These are phyloP conservation scores for Schizopygopsis malacanthus DNA, from an alignment of 2,797 vertebrate genomes.

Conservation along the genomic window DNA sequence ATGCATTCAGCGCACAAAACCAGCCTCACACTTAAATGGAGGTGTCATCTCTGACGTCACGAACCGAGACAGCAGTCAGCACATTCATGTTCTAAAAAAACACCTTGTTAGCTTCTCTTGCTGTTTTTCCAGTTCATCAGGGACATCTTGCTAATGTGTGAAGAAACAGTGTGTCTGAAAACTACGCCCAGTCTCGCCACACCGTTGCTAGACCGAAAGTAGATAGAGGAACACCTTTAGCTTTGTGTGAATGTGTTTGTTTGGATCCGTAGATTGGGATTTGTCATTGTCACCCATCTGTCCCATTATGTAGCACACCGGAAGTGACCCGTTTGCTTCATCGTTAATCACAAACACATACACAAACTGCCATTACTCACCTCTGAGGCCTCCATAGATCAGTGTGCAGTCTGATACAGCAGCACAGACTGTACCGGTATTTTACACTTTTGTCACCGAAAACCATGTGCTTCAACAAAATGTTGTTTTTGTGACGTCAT, in stretches of 20 bases:
- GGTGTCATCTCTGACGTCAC: slow-evolving; percentile 15
- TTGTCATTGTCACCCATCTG: slow-evolving; percentile 55
- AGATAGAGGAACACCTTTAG: background rate
- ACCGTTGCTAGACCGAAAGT: background rate
- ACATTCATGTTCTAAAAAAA: background rate
- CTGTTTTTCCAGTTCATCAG: slow-evolving; percentile 36
- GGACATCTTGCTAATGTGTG: slow-evolving; percentile 33
- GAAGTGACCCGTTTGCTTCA: slow-evolving; percentile 47
- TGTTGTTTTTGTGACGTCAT: background rate
- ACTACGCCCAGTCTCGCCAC: background rate
- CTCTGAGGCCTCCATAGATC: slow-evolving; percentile 15
- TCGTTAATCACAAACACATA: slow-evolving; percentile 39
- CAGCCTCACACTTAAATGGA: slow-evolving; percentile 5
- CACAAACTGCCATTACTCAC: slow-evolving; percentile 12
- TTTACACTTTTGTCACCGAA: background rate
- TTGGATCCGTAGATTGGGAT: slow-evolving; percentile 30
- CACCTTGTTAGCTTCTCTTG: slow-evolving; percentile 19
- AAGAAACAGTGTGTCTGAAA: slow-evolving; percentile 19
- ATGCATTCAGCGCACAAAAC: background rate
- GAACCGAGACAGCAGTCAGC: slow-evolving; percentile 23
- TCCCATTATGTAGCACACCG: slow-evolving; percentile 43
- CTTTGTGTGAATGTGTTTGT: slow-evolving; percentile 17
- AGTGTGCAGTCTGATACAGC: background rate
- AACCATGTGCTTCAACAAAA: background rate
- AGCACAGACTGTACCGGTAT: slow-evolving; percentile 4